These are phyloP conservation scores for Drosophila pseudoananassae DNA, from an alignment of 1,140 invertebrate species.

Conservation along the genomic window DNA sequence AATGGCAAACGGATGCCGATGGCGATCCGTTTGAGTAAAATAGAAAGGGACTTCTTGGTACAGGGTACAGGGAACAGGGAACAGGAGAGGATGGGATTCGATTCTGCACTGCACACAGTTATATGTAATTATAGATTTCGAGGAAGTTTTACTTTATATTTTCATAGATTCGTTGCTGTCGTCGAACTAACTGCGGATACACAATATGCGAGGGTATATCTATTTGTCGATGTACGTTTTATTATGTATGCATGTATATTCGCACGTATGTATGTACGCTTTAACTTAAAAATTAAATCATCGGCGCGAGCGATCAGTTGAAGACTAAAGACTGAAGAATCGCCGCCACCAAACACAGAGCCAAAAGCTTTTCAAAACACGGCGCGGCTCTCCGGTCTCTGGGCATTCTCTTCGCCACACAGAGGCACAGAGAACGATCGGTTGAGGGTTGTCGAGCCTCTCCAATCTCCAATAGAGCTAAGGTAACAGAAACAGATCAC, in stretches of 20 bases:
- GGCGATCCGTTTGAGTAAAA: constrained; percentile 16
- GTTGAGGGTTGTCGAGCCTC: constrained; percentile 52
- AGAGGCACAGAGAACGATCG: constrained; percentile 9
- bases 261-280: constrained; percentile 60
- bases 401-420: constrained; percentile 6
- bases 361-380: constrained; percentile 55
- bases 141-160: constrained; percentile 28
- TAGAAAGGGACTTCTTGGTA: constrained; percentile 20
- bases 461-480: not conserved
- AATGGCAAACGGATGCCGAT: constrained; percentile 38
- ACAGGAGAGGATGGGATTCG: not conserved
- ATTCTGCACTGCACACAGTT: constrained; percentile 26
- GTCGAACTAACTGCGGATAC: constrained; percentile 8
- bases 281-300: constrained; percentile 82
- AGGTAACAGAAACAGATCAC: constrained; percentile 3
- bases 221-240: constrained; percentile 39
- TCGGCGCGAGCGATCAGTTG: constrained; percentile 80
- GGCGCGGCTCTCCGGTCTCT: constrained; percentile 11
- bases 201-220: constrained; percentile 32
- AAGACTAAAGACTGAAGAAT: constrained; percentile 78
- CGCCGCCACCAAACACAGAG: constrained; percentile 31
- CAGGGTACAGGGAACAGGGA: not conserved
- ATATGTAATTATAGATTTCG: constrained; percentile 2
- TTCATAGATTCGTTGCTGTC: constrained; percentile 25
- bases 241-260: constrained; percentile 51